Percentiles rank a stretch among this genome's conserved stretches.
Evolutionary conservation across 2,113 vertebrate species (phyloP).

Genomic region (Connochaetes taurinus): DNA sequence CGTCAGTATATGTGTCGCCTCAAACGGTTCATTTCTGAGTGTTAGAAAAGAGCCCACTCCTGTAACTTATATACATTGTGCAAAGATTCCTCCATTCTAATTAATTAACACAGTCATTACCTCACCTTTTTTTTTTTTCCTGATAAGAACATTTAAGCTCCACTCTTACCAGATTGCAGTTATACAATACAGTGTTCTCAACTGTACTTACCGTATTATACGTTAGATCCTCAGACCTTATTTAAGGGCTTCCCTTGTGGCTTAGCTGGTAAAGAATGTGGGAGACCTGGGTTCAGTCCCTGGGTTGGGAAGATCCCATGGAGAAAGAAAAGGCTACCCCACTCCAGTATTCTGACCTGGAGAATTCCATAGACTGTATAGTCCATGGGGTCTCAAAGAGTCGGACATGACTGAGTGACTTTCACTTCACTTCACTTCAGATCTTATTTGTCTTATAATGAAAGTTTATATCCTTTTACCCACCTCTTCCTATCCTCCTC

Average conservation of each 20-base stretch:
- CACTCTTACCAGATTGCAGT: background rate
- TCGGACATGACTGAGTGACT: background rate
- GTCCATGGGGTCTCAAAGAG: background rate
- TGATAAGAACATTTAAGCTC: background rate
- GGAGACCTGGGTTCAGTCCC: background rate
- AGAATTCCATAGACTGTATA: background rate
- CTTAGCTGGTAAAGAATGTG: background rate
- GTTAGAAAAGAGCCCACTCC: background rate
- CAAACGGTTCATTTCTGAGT: background rate
- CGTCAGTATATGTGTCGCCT: background rate
- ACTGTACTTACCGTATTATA: background rate
- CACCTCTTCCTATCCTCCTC: background rate
- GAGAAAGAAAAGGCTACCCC: background rate
- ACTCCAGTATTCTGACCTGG: background rate
- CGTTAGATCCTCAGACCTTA: background rate
- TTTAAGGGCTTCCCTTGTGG: background rate
- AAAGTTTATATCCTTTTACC: background rate
- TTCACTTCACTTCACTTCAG: background rate
- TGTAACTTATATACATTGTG: background rate
- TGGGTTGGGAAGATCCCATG: background rate
- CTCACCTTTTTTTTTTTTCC: background rate
- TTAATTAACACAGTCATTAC: background rate
- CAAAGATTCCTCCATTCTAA: background rate
- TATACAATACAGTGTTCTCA: background rate
- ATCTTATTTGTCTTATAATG: background rate